Base-by-base conservation (phyloP, 37 sponge, comb jelly and placozoan genomes). In the Trichoplax adhaerens region DNA sequence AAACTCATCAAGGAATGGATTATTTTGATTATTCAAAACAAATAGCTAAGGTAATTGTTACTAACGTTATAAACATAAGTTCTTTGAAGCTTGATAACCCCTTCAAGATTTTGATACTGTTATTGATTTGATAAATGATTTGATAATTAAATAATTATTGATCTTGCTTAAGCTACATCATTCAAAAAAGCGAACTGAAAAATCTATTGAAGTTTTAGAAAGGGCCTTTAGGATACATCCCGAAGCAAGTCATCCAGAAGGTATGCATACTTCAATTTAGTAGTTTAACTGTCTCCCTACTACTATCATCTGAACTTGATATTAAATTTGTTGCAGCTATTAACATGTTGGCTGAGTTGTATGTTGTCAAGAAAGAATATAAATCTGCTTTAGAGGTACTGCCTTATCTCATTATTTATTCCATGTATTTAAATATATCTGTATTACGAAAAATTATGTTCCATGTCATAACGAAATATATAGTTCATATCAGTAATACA, bases 321-420 rank as follows among this genome's bases (percentile, higher is more conserved):
- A 65, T 46, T 74, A 54, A 65, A 52, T 71, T 49, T 5, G 63
- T 56, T 46, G 4, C 54, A 75, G 77, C 78, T 48, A 58, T 91
- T 66, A 86, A 91, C 54, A 69, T 91, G 50, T 72, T 91, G 12
- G 78, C 88, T 56, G 91, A 91, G 58, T 77, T 91, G 58, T 79
- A 79, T 70, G 70, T 87, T 49, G 46, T 69, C n/a, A 10, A 59
- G 54, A 77, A 83, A 68, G 64, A 78, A 48, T 91, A 80, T 71
- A 53, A 73, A 55, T 60, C 74, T 49, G 82, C 73, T 29, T 80
- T 56, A 55, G 65, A 79, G 70, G 87, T 82, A 29, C 29, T 29
- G 29, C 29, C 29, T 29, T 29, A 29, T 29, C 29, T 29, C 29
- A 29, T 29, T 29, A 29, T 29, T 29, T 29, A 29, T 29, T 29